phyloP scores from a whole-genome alignment of 2,113 vertebrate species.

The Ia io region DNA sequence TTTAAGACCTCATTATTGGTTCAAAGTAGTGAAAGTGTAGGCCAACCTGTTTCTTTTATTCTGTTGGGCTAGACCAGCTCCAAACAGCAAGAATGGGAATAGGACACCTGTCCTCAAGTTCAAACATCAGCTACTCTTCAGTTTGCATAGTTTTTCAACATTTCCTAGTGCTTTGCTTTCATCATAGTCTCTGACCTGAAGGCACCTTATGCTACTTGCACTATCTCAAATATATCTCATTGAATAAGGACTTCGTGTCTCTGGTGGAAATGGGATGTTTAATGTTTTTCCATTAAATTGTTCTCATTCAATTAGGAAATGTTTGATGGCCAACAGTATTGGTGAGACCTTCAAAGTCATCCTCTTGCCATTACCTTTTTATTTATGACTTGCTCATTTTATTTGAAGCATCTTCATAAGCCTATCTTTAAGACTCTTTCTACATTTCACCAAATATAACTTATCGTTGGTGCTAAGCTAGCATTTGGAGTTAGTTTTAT shows the following conservation, averaged over 20 bases:
- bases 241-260: not conserved
- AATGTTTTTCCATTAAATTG: not conserved
- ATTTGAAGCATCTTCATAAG: not conserved
- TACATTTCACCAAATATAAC: not conserved
- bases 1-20: not conserved
- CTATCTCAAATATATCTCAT: not conserved
- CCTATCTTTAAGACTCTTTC: not conserved
- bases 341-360: not conserved
- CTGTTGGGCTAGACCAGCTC: not conserved
- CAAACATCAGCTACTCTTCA: not conserved
- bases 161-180: not conserved
- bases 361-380: not conserved
- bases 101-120: not conserved
- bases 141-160: not conserved
- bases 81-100: not conserved
- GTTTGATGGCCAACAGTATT: not conserved
- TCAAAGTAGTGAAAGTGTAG: not conserved
- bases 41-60: not conserved
- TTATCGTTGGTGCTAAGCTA: not conserved
- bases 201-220: not conserved
- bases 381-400: not conserved
- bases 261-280: not conserved
- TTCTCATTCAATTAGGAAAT: not conserved
- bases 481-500: not conserved
- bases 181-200: not conserved